Evolutionary conservation across 2,797 vertebrate genomes (phyloP).

Genomic region (Pangasius larnaudii): DNA sequence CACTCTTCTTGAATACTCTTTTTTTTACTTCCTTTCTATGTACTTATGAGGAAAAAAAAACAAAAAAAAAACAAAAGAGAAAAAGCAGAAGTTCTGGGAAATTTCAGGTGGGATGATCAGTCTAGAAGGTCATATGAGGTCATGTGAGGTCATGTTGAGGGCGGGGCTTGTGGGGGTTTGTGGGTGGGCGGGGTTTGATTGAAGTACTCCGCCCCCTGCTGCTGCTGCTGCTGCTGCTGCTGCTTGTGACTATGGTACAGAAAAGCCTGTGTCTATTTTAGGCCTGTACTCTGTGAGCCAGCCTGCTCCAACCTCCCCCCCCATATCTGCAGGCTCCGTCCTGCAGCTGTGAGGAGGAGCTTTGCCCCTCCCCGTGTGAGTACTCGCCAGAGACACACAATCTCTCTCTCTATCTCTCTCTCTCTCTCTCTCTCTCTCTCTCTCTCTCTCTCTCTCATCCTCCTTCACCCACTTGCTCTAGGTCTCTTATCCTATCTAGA

Average conservation of each 20-base stretch:
- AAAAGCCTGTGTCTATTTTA: conserved; percentile 99
- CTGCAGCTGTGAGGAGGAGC: conserved; percentile 99
- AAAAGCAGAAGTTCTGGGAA: conserved; percentile 35
- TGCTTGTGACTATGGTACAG: conserved; percentile 99
- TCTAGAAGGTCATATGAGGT: conserved; percentile 32
- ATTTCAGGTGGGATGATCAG: not conserved
- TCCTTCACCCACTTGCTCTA: conserved; percentile 66
- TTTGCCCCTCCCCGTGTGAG: conserved; percentile 98
- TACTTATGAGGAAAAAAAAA: conserved; percentile 22
- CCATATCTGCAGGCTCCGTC: conserved; percentile 99
- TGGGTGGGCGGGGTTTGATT: conserved; percentile 50
- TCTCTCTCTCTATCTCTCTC: conserved; percentile 68
- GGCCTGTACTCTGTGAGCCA: conserved; percentile 99
- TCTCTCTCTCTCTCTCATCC: conserved; percentile 65
- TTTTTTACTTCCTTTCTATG: conserved; percentile 2
- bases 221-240: conserved; percentile 76
- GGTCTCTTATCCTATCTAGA: conserved; percentile 66
- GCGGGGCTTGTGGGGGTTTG: conserved; percentile 28
- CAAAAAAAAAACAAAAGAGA: not conserved
- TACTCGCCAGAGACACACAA: conserved; percentile 90
- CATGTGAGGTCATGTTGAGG: conserved; percentile 40
- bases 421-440: conserved; percentile 70
- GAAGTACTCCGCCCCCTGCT: conserved; percentile 53
- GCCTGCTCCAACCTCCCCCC: conserved; percentile 97
- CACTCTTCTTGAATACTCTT: not conserved